Percentiles rank a stretch among this genome's conserved stretches.
Conservation (phyloP, 2,797 vertebrate species). For the Sebastes hopkinsi region DNA sequence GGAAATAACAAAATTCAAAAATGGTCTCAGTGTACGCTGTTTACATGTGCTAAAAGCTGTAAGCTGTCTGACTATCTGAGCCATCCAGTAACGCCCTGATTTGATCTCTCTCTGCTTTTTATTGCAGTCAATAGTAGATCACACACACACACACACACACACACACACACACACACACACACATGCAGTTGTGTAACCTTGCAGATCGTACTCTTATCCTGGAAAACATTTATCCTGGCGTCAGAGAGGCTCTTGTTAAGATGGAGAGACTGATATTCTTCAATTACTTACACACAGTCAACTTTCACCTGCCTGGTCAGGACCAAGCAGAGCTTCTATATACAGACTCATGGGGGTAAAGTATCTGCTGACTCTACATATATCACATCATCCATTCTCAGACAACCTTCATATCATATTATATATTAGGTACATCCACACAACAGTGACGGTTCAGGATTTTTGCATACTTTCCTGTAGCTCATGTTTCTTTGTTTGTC, state of each 20-base stretch:
- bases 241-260: constrained; percentile 1
- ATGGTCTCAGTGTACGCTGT: not conserved
- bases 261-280: not conserved
- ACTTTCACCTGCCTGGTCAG: not conserved
- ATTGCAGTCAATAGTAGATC: not conserved
- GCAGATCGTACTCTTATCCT: not conserved
- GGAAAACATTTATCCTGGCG: not conserved
- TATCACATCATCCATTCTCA: constrained; percentile 8
- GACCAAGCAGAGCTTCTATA: not conserved
- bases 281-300: constrained; percentile 5
- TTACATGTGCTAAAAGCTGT: too few species aligned
- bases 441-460: not conserved
- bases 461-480: not conserved
- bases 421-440: not conserved
- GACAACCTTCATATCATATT: not conserved
- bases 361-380: constrained; percentile 3
- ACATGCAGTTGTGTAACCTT: not conserved
- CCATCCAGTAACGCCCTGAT: not conserved
- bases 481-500: not conserved
- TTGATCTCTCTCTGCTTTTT: not conserved
- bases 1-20: not conserved
- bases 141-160: too few species aligned
- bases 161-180: not conserved
- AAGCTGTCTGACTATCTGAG: too few species aligned
- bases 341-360: not conserved